These are phyloP conservation scores for Cephalopholis sonnerati DNA, from an alignment of 2,113 vertebrate species.

Conservation along the genomic window DNA sequence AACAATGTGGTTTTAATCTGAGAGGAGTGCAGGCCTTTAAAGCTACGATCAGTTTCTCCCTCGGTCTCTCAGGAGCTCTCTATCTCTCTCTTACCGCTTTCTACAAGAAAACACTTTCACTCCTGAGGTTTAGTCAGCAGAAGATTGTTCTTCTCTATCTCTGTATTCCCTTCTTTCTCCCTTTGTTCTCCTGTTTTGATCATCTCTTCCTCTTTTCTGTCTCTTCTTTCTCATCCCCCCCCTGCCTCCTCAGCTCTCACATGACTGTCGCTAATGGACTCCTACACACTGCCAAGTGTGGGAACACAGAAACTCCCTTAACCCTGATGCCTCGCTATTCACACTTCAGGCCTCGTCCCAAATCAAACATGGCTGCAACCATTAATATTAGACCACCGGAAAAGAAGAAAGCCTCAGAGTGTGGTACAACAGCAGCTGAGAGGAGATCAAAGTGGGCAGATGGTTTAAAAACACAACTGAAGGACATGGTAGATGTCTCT, in stretches of 20 bases:
- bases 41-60: conserved; percentile 15
- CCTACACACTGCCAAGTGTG: not conserved
- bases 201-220: not conserved
- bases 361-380: conserved; percentile 39
- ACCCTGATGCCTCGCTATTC: conserved; percentile 1
- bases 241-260: not conserved
- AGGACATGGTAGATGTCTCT: not conserved
- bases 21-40: conserved; percentile 31
- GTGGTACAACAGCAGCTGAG: not conserved
- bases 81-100: not conserved
- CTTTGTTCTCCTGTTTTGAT: not conserved
- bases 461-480: conserved; percentile 5
- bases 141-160: not conserved
- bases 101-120: conserved; percentile 2
- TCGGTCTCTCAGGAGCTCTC: not conserved
- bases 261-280: conserved; percentile 19
- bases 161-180: not conserved
- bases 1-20: conserved; percentile 75
- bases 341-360: conserved; percentile 14
- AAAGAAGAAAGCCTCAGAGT: conserved; percentile 2
- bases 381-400: not conserved
- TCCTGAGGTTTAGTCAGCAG: conserved; percentile 18
- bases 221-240: not conserved
- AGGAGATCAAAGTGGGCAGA: not conserved
- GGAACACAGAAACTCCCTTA: conserved; percentile 34